A percentile compares a stretch with the other conserved stretches of the same genome.
Conservation (phyloP, 2,113 vertebrate species). For the Hoplias malabaricus region DNA sequence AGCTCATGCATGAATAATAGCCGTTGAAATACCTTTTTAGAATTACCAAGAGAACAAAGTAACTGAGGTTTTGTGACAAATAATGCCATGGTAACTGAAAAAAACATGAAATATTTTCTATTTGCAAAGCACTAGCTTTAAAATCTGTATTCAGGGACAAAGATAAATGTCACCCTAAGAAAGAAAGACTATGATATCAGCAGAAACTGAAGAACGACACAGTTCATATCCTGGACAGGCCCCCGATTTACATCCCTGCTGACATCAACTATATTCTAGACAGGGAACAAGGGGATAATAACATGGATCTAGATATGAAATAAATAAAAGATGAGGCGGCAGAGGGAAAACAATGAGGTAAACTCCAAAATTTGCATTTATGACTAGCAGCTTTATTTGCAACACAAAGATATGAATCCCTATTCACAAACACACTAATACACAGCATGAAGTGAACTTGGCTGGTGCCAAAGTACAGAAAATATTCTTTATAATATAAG, state of each 20-base stretch:
- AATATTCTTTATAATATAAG: no score
- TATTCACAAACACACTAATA: neutral
- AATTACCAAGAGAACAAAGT: conserved; percentile 14
- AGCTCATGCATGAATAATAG: conserved; percentile 22
- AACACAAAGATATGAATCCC: neutral
- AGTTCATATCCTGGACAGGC: neutral
- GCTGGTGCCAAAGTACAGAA: neutral
- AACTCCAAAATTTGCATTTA: neutral
- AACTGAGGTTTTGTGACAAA: neutral
- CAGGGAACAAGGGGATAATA: neutral
- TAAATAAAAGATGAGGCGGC: neutral
- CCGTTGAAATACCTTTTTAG: conserved; percentile 3
- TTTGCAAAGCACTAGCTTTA: neutral
- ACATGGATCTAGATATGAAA: neutral
- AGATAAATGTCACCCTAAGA: neutral
- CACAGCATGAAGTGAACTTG: neutral
- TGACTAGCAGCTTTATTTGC: neutral
- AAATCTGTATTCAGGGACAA: neutral
- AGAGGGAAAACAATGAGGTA: neutral
- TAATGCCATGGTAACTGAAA: neutral
- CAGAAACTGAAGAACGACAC: neutral
- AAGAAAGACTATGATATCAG: neutral
- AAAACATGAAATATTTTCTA: neutral
- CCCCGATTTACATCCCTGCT: neutral
- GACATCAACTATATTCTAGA: neutral